Evolutionary conservation across 2,888 invertebrate species (phyloP).

Genomic region (Sylvicola fuscatus): DNA sequence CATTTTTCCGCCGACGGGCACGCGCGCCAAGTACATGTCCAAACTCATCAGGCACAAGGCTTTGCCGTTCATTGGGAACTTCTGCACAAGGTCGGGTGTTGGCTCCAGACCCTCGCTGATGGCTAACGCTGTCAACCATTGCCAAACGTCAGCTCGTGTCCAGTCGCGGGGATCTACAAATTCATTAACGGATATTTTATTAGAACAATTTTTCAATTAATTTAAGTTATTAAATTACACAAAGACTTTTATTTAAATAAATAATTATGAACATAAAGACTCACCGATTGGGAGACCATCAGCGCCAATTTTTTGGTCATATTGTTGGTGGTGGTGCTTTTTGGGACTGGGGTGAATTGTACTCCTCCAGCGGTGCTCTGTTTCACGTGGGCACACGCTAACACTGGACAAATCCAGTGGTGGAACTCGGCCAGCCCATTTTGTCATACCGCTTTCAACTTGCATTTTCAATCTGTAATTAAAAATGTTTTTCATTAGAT

Average conservation of each 20-base stretch:
- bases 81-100: constrained; percentile 22
- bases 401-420: constrained; percentile 22
- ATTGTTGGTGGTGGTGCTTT: constrained; percentile 3
- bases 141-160: constrained; percentile 45
- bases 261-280: constrained; percentile 1
- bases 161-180: constrained; percentile 46
- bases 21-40: constrained; percentile 50
- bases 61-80: constrained; percentile 66
- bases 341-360: constrained; percentile 7
- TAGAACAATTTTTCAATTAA: neutral
- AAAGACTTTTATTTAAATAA: no score
- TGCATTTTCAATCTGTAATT: constrained; percentile 13
- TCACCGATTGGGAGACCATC: constrained; percentile 17
- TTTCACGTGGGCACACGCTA: constrained; percentile 15
- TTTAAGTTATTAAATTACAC: no score
- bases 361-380: constrained; percentile 14
- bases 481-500: no score
- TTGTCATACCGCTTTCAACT: constrained; percentile 21
- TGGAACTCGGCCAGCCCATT: constrained; percentile 22
- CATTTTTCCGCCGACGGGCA: constrained; percentile 43
- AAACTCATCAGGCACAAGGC: constrained; percentile 57
- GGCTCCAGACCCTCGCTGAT: constrained; percentile 26
- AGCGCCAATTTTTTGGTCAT: constrained; percentile 11
- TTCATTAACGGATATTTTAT: neutral
- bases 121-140: constrained; percentile 40